Percentiles rank a stretch among this genome's conserved stretches.
These are phyloP conservation scores for Pangasius mekongensis DNA, from an alignment of 2,797 vertebrate species.

Conservation along the genomic window DNA sequence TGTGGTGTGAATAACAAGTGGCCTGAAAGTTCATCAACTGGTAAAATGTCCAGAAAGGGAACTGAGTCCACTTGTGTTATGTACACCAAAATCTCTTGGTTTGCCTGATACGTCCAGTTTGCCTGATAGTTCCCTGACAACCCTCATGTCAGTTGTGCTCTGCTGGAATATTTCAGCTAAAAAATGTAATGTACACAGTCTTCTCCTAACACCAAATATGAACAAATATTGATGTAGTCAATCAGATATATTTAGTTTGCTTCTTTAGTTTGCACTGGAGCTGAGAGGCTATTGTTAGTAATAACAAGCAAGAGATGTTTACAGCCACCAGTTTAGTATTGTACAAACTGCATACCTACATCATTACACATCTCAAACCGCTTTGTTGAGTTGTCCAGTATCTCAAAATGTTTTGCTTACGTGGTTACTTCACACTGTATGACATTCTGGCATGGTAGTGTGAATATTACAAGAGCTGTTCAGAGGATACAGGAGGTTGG, in stretches of 20 bases:
- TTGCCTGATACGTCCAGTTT: too few relatives aligned
- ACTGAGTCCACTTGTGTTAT: background rate
- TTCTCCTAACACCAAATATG: conserved; percentile 10
- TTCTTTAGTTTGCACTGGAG: background rate
- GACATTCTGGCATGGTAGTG: background rate
- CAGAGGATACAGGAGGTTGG: background rate
- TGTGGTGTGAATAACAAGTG: background rate
- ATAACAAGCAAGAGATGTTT: background rate
- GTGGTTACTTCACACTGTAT: background rate
- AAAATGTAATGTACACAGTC: background rate
- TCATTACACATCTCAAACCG: background rate
- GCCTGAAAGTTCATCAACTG: background rate
- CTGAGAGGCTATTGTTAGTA: background rate
- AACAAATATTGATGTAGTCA: background rate
- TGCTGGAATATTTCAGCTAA: background rate
- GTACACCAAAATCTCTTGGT: background rate
- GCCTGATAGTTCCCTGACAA: background rate
- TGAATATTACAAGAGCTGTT: background rate
- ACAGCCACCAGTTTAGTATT: background rate
- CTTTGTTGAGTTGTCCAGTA: background rate
- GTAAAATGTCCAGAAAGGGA: background rate
- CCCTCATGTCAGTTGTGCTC: background rate
- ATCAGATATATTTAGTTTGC: background rate
- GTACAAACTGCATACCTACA: background rate
- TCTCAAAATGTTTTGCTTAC: background rate